These are phyloP conservation scores for Drosophila picticornis DNA, from an alignment of 2,888 invertebrate genomes.

Conservation along the genomic window DNA sequence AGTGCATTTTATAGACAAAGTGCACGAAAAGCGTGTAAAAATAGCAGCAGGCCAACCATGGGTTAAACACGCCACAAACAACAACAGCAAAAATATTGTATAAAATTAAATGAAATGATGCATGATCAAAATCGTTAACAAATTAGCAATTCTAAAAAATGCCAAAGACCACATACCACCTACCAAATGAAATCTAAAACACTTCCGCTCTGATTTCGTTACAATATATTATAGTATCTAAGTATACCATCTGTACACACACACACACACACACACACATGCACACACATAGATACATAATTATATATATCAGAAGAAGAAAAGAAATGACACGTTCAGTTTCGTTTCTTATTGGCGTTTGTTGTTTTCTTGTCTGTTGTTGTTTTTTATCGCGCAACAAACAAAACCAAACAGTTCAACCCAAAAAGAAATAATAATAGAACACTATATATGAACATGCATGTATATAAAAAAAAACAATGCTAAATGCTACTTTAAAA, in stretches of 20 bases:
- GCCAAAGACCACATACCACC: slow-evolving; percentile 14
- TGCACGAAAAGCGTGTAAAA: slow-evolving; percentile 53
- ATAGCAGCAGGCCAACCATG: slow-evolving; percentile 51
- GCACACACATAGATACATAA: not conserved
- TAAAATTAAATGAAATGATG: slow-evolving; percentile 15
- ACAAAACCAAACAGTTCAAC: slow-evolving; percentile 10
- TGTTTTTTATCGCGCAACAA: slow-evolving; percentile 36
- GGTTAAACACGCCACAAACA: slow-evolving; percentile 36
- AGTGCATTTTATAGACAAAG: slow-evolving; percentile 76
- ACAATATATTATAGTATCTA: slow-evolving; percentile 13
- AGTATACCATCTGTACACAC: slow-evolving; percentile 5
- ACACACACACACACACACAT: not conserved
- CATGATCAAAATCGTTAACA: slow-evolving; percentile 33
- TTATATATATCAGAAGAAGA: slow-evolving; percentile 5
- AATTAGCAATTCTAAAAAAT: slow-evolving; percentile 43
- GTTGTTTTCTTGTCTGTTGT: slow-evolving; percentile 6
- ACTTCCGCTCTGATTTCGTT: slow-evolving; percentile 51
- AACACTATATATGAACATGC: not conserved
- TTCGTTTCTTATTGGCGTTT: not conserved
- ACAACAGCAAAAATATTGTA: slow-evolving; percentile 19
- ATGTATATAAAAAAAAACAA: slow-evolving; percentile 17
- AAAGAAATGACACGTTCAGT: slow-evolving; percentile 44
- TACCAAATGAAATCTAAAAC: slow-evolving; percentile 30
- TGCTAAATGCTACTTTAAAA: slow-evolving; percentile 8
- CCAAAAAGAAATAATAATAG: slow-evolving; percentile 4